Conservation (phyloP, 2,113 vertebrate species). For the Oryzias melastigma region DNA sequence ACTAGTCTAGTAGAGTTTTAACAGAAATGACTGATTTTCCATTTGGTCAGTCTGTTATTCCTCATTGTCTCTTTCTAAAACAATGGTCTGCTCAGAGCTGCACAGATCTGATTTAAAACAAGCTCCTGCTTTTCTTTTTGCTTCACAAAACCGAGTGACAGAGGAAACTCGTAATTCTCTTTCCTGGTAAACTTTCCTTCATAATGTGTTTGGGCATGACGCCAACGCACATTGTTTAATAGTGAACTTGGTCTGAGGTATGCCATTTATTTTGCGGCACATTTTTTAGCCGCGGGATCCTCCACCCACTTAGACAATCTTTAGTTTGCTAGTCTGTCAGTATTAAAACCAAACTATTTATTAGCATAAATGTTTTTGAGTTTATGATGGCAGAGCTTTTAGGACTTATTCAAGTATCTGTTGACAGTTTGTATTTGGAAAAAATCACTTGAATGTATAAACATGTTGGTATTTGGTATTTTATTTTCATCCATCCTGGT, state of each 20-base stretch:
- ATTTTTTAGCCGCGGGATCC: constrained; percentile 8
- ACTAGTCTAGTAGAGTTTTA: not conserved
- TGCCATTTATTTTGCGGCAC: constrained; percentile 19
- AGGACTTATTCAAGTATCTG: constrained; percentile 17
- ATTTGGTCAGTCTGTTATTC: not conserved
- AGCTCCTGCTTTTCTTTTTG: constrained; percentile 19
- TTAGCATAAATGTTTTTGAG: constrained; percentile 28
- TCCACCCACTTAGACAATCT: constrained; percentile 45
- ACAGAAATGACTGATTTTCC: not conserved
- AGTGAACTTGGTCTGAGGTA: constrained; percentile 33
- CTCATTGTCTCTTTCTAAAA: not conserved
- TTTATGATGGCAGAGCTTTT: constrained; percentile 12
- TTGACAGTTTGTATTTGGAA: not conserved
- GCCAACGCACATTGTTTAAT: constrained; percentile 44
- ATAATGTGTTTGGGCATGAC: constrained; percentile 30
- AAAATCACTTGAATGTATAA: too few relatives aligned
- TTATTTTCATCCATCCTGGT: too few relatives aligned
- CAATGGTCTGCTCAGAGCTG: not conserved
- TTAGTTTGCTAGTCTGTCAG: constrained; percentile 22
- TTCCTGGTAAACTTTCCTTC: constrained; percentile 31
- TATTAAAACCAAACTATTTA: constrained; percentile 32
- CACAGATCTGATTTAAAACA: constrained; percentile 35
- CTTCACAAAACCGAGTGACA: constrained; percentile 2
- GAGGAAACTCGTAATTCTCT: constrained; percentile 10
- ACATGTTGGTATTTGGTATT: too few relatives aligned